These are phyloP conservation scores for Megaleporinus macrocephalus DNA, from an alignment of 2,113 vertebrate species.

Conservation along the genomic window DNA sequence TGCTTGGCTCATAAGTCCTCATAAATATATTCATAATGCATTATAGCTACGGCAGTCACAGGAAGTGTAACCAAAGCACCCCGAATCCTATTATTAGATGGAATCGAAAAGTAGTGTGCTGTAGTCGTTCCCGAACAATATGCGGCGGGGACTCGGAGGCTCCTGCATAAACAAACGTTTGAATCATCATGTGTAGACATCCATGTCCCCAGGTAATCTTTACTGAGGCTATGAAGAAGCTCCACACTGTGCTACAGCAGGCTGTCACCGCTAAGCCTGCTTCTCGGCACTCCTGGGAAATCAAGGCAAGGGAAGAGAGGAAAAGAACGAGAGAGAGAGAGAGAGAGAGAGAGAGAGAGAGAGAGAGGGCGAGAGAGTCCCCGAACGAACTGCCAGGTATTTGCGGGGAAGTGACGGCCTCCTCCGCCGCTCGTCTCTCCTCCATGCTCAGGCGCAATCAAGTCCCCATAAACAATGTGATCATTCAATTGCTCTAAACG, in stretches of 20 bases:
- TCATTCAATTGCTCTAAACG: conserved; percentile 72
- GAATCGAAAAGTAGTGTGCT: not conserved
- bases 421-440: conserved; percentile 62
- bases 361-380: not conserved
- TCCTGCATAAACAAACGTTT: conserved; percentile 66
- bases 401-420: conserved; percentile 63
- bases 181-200: conserved; percentile 56
- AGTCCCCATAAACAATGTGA: conserved; percentile 75
- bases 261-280: conserved; percentile 45
- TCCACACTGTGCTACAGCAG: conserved; percentile 20
- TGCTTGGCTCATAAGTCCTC: too few relatives aligned
- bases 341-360: conserved; percentile 20
- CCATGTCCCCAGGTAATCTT: conserved; percentile 60
- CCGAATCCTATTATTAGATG: not conserved
- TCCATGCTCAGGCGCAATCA: conserved; percentile 70
- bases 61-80: too few relatives aligned
- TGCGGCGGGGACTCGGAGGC: conserved; percentile 50
- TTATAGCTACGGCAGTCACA: too few relatives aligned
- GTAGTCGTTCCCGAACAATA: conserved; percentile 59
- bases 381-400: conserved; percentile 43
- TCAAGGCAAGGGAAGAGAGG: conserved; percentile 60
- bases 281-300: conserved; percentile 69
- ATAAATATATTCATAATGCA: too few relatives aligned
- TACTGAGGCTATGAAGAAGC: conserved; percentile 37
- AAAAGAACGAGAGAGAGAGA: conserved; percentile 23